Conservation (phyloP, 2,113 vertebrate species). For the Plestiodon gilberti region DNA sequence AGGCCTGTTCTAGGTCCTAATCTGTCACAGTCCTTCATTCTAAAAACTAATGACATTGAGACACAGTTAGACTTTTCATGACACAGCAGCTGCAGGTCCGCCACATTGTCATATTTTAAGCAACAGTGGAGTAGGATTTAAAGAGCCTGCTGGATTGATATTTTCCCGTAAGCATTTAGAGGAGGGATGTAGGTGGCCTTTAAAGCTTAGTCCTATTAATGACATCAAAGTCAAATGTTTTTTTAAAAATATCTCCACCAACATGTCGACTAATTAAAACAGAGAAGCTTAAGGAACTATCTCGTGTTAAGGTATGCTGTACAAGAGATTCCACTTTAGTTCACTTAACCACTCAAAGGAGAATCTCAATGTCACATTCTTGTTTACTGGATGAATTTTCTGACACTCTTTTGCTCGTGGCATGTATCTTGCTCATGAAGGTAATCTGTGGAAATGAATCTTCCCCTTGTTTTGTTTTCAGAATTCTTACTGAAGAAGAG, state of each 20-base stretch:
- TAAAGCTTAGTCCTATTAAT: not conserved
- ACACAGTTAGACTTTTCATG: slow-evolving; percentile 9
- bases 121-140: not conserved
- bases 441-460: not conserved
- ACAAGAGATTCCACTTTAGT: not conserved
- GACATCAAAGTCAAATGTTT: slow-evolving; percentile 2
- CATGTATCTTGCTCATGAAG: not conserved
- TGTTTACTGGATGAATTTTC: slow-evolving; percentile 17
- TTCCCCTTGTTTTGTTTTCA: not conserved
- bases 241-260: not conserved
- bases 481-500: not conserved
- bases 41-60: slow-evolving; percentile 30
- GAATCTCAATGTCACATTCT: slow-evolving; percentile 13
- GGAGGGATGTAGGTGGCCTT: slow-evolving; percentile 19
- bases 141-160: slow-evolving; percentile 12
- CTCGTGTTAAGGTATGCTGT: not conserved
- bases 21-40: slow-evolving; percentile 26
- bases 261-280: not conserved
- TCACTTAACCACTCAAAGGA: not conserved
- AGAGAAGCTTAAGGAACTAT: not conserved
- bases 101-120: slow-evolving; percentile 17
- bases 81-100: slow-evolving; percentile 29
- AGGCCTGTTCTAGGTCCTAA: not conserved
- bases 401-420: slow-evolving; percentile 1
- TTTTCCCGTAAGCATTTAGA: not conserved